Evolutionary conservation across 1,140 invertebrate genomes (phyloP).

Genomic region (Eumeta japonica): DNA sequence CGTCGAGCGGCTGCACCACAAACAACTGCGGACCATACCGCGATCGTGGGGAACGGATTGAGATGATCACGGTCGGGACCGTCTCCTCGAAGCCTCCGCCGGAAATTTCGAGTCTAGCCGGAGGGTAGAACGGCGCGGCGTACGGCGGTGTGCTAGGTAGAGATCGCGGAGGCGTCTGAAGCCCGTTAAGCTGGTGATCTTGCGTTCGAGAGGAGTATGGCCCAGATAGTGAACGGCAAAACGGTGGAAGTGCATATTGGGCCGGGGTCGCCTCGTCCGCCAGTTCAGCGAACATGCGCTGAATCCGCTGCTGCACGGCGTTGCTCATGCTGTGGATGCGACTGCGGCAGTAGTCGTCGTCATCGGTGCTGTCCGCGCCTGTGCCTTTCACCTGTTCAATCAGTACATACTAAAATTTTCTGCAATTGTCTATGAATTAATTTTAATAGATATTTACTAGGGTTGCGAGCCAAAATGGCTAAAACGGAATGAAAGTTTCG

Average conservation of each 20-base stretch:
- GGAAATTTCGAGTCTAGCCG: conserved; percentile 49
- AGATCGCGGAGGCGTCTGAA: conserved; percentile 78
- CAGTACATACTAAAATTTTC: too few species aligned
- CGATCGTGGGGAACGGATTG: conserved; percentile 84
- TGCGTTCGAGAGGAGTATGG: conserved; percentile 71
- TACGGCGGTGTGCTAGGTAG: conserved; percentile 68
- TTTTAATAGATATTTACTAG: too few species aligned
- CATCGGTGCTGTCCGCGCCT: too few species aligned
- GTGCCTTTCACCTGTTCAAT: too few species aligned
- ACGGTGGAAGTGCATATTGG: conserved; percentile 48
- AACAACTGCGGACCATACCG: conserved; percentile 86
- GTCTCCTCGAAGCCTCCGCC: conserved; percentile 68
- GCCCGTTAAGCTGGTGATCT: conserved; percentile 77
- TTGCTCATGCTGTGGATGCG: conserved; percentile 59
- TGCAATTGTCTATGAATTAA: too few species aligned
- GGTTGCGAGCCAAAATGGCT: too few species aligned
- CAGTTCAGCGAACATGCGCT: conserved; percentile 81
- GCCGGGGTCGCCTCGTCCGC: conserved; percentile 62
- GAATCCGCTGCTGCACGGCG: conserved; percentile 79
- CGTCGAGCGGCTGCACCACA: conserved; percentile 60
- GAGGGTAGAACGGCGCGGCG: too few species aligned
- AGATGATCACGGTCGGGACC: conserved; percentile 60
- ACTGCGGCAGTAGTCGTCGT: conserved; percentile 37
- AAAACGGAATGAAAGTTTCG: too few species aligned
- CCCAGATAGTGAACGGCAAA: conserved; percentile 82